A percentile compares a stretch with the other conserved stretches of the same genome.
phyloP scores from a whole-genome alignment of 2,797 vertebrate genomes.

The Rhynchotus rufescens region DNA sequence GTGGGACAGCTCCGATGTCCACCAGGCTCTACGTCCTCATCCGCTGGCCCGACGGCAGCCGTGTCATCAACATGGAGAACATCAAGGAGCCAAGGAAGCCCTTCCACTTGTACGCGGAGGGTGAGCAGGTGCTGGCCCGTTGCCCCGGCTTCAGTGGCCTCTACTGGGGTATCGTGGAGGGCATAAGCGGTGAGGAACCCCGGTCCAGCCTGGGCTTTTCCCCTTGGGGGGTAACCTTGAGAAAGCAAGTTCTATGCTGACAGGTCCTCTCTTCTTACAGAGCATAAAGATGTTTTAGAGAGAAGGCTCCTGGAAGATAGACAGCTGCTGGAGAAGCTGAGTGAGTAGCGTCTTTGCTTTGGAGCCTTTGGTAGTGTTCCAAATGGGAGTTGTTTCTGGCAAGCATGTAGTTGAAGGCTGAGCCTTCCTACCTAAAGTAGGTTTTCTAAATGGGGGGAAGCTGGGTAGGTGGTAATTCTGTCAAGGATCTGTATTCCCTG shows the following conservation, averaged over 20 bases:
- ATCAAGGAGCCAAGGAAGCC: slow-evolving; percentile 73
- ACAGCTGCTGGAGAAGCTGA: slow-evolving; percentile 55
- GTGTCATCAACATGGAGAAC: slow-evolving; percentile 67
- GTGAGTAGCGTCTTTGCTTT: slow-evolving; percentile 32
- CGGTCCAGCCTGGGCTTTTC: background rate
- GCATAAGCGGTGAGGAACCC: slow-evolving; percentile 55
- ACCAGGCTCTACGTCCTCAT: slow-evolving; percentile 60
- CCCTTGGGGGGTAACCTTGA: background rate
- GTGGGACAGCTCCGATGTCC: background rate
- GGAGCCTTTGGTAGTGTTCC: background rate
- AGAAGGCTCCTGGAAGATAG: slow-evolving; percentile 61
- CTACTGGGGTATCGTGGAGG: slow-evolving; percentile 66
- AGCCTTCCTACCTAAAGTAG: background rate
- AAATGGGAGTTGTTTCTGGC: no score
- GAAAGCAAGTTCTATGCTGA: background rate
- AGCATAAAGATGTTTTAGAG: slow-evolving; percentile 63
- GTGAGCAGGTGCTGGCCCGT: slow-evolving; percentile 66
- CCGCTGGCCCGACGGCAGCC: slow-evolving; percentile 65
- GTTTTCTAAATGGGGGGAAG: background rate
- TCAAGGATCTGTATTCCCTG: background rate
- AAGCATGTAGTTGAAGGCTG: background rate
- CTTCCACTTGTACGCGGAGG: slow-evolving; percentile 49
- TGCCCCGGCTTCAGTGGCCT: slow-evolving; percentile 59
- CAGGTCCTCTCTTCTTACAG: slow-evolving; percentile 4
- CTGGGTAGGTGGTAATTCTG: accelerated